Evolutionary conservation across 1,140 invertebrate species (phyloP).

Genomic region (Drosophila suzukii): DNA sequence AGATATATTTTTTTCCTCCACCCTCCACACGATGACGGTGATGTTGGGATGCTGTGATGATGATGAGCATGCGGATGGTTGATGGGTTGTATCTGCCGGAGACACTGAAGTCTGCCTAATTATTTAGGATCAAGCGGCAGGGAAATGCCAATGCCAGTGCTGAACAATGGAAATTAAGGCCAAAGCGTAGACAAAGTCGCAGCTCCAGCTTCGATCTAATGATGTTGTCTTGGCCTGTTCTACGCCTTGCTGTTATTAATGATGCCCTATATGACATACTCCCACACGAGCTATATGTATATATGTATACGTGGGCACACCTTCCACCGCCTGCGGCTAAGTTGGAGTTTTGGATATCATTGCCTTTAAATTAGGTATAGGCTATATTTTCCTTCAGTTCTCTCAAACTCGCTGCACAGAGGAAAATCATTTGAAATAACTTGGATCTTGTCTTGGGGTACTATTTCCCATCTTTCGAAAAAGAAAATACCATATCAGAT

Average conservation of each 20-base stretch:
- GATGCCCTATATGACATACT: constrained; percentile 70
- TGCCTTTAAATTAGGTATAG: constrained; percentile 76
- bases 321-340: constrained; percentile 16
- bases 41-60: background rate
- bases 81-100: constrained; percentile 54
- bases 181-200: constrained; percentile 33
- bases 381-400: constrained; percentile 63
- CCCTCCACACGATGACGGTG: constrained; percentile 9
- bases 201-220: constrained; percentile 50
- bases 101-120: constrained; percentile 76
- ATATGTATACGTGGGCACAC: constrained; percentile 7
- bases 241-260: constrained; percentile 70
- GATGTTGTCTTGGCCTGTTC: constrained; percentile 62
- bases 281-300: constrained; percentile 1
- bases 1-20: constrained; percentile 56
- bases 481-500: too few species aligned
- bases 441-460: too few species aligned
- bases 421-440: background rate
- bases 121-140: constrained; percentile 74
- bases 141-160: constrained; percentile 55
- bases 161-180: constrained; percentile 77
- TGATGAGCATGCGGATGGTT: constrained; percentile 15
- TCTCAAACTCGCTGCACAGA: constrained; percentile 36
- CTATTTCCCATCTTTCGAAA: too few species aligned
- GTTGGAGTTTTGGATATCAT: constrained; percentile 41